Conservation (phyloP, 2,888 invertebrate genomes). For the Cheilosia grossa region DNA sequence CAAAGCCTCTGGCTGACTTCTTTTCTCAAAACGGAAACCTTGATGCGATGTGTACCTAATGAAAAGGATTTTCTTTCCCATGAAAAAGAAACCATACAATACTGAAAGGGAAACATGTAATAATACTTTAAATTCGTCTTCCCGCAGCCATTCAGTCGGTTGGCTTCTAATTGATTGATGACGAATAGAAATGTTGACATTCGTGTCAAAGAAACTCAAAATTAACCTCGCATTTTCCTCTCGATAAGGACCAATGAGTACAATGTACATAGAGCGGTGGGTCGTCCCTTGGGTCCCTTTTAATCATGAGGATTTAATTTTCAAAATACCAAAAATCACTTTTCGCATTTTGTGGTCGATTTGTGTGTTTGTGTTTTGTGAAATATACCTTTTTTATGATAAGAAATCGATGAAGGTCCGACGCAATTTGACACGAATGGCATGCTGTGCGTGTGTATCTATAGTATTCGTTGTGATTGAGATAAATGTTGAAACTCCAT, state of each 20-base stretch:
- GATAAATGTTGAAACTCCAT: slow-evolving; percentile 66
- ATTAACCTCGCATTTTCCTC: not conserved
- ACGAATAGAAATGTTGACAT: slow-evolving; percentile 8
- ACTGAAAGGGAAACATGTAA: slow-evolving; percentile 47
- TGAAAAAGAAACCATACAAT: slow-evolving; percentile 51
- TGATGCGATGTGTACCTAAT: slow-evolving; percentile 17
- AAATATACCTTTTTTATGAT: slow-evolving; percentile 38
- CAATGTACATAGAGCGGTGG: too few relatives aligned
- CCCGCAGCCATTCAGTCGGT: slow-evolving; percentile 15
- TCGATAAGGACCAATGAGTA: not conserved
- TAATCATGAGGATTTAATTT: slow-evolving; percentile 35
- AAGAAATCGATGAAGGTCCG: slow-evolving; percentile 39
- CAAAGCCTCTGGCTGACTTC: not conserved
- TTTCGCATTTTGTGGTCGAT: slow-evolving; percentile 22
- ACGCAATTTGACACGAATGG: slow-evolving; percentile 42
- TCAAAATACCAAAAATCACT: slow-evolving; percentile 46
- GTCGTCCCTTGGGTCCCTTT: slow-evolving; percentile 24
- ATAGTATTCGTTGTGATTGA: slow-evolving; percentile 51
- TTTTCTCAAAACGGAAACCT: slow-evolving; percentile 11
- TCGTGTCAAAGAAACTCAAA: slow-evolving; percentile 40
- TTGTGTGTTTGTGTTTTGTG: not conserved
- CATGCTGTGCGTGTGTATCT: slow-evolving; percentile 11
- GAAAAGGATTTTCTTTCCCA: slow-evolving; percentile 40
- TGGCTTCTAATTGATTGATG: slow-evolving; percentile 58
- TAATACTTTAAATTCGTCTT: slow-evolving; percentile 50